Conservation (phyloP, 2,888 invertebrate species). For the Polyommatus iphigenia region DNA sequence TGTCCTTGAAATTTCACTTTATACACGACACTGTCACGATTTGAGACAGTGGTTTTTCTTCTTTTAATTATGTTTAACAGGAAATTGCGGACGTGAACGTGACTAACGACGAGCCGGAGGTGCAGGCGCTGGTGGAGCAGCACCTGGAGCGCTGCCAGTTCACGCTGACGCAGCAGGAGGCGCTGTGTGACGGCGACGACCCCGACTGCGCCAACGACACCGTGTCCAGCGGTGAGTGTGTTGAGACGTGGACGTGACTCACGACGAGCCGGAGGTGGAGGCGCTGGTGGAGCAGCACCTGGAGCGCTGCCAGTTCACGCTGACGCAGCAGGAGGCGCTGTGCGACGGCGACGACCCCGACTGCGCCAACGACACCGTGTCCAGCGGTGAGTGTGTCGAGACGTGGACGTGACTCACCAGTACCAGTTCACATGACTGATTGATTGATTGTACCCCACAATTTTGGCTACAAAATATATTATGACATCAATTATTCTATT, state of each 20-base stretch:
- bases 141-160: constrained; percentile 64
- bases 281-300: constrained; percentile 56
- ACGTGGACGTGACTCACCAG: too few species aligned
- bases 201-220: constrained; percentile 51
- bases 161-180: constrained; percentile 67
- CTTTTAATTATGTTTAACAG: neutral
- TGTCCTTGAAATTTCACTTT: too few species aligned
- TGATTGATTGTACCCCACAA: too few species aligned
- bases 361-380: constrained; percentile 50
- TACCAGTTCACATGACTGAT: too few species aligned
- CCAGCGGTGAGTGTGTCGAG: constrained; percentile 32
- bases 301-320: constrained; percentile 64
- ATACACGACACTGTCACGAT: too few species aligned
- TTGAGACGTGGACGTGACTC: constrained; percentile 50
- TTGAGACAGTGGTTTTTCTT: too few species aligned
- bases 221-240: constrained; percentile 37
- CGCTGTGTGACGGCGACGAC: constrained; percentile 67
- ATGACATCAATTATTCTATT: too few species aligned
- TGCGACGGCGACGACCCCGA: constrained; percentile 63
- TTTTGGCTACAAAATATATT: too few species aligned
- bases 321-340: constrained; percentile 68
- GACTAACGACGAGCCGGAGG: constrained; percentile 62
- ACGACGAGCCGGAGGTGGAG: constrained; percentile 58
- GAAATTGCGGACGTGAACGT: constrained; percentile 49
- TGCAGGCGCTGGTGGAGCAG: constrained; percentile 56